These are phyloP conservation scores for Hecatera dysodea DNA, from an alignment of 2,888 invertebrate species.

Conservation along the genomic window DNA sequence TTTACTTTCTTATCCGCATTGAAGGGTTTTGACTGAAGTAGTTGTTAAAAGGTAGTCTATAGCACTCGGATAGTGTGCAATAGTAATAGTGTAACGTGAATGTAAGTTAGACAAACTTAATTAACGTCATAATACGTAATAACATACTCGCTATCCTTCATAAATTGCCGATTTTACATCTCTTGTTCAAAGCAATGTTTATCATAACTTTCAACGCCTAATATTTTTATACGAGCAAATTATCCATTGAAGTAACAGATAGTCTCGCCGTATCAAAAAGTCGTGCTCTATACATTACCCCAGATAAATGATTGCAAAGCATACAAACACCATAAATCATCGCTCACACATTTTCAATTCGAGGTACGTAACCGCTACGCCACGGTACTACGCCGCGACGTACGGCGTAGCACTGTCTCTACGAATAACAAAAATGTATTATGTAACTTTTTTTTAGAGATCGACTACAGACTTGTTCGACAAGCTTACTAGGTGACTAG, in stretches of 20 bases:
- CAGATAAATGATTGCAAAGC: background rate
- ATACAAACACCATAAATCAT: conserved; percentile 11
- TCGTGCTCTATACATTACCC: background rate
- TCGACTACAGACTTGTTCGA: background rate
- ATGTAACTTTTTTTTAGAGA: conserved; percentile 42
- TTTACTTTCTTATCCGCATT: background rate
- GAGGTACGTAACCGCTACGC: conserved; percentile 47
- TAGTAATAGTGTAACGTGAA: no score
- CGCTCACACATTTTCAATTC: conserved; percentile 23
- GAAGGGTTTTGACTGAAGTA: no score
- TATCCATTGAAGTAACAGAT: background rate
- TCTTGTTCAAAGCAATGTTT: no score
- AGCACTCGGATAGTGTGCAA: no score
- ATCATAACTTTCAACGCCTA: background rate
- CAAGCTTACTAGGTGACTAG: background rate
- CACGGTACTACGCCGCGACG: conserved; percentile 36
- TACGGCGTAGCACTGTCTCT: conserved; percentile 53
- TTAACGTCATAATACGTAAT: no score
- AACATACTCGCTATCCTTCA: no score
- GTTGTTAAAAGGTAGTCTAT: no score
- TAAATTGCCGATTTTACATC: no score
- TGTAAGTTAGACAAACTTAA: no score
- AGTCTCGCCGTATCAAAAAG: no score
- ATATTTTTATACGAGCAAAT: conserved; percentile 1
- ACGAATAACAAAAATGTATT: conserved; percentile 39